Base-by-base conservation (phyloP, 2,888 invertebrate species). In the Cataglyphis albicans region DNA sequence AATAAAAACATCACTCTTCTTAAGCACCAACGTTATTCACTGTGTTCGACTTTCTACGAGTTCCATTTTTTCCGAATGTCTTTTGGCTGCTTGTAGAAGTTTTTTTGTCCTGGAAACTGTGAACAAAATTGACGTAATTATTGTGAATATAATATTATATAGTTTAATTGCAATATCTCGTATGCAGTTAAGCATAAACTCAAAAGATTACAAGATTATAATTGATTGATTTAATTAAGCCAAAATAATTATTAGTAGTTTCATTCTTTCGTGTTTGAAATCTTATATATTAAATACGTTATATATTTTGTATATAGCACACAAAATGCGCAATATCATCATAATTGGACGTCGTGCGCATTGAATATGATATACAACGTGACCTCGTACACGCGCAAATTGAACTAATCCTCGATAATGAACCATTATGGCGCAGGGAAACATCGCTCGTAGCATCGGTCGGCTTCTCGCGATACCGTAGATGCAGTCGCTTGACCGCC, bases 361-460 rank as follows among this genome's bases (percentile, higher is more conserved):
- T 59, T 80, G 78, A 80, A 80, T 80, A 73, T 80, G 78, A 80
- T 73, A 59, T 73, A 80, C 78, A 72, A 80, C 74, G 44, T 80
- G 74, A 80, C 74, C 70, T 44, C 64, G 75, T 83, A 81, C 65
- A 55, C 67, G 76, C 74, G 85, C 73, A 83, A 83, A 81, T 72
- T 81, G 78, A 80, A 83, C 75, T 87, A 87, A 87, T 87, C 87
- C 87, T 64, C 83, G 75, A 86, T 87, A 87, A 87, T 86, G 87
- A 85, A 87, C 83, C 82, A 82, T 84, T 84, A 84, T 75, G 67
- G 74, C 32, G 67, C 74, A 38, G 48, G 82, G 83, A 84, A 82
- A 82, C 65, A 82, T 78, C 61, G 59, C 82, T 82, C 41, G 55
- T 25, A 44, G 38, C 35, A 65, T 65, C 78, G 80, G 41, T 48